Conservation (phyloP, 2,888 invertebrate species). For the Myathropa florea region DNA sequence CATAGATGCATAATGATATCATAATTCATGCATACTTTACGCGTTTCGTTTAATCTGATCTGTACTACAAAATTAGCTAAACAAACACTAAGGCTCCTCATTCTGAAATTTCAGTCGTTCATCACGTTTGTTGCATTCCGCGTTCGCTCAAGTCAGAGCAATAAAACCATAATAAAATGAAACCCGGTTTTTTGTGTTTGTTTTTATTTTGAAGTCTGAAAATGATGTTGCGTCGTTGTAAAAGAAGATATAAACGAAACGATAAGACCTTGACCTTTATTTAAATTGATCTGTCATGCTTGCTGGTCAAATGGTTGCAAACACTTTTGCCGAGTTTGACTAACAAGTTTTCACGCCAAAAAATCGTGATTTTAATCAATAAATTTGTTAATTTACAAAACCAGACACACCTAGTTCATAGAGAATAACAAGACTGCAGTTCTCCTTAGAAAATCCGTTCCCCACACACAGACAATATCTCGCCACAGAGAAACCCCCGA, state of each 20-base stretch:
- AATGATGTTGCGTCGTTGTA: neutral
- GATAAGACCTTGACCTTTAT: neutral
- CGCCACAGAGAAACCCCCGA: too few relatives aligned
- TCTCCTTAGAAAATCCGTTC: too few relatives aligned
- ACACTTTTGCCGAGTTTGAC: neutral
- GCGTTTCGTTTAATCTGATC: neutral
- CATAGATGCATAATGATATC: too few relatives aligned
- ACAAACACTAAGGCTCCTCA: neutral
- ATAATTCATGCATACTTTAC: neutral
- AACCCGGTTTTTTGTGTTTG: neutral
- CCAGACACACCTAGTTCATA: too few relatives aligned
- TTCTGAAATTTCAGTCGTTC: neutral
- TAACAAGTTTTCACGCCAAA: too few relatives aligned
- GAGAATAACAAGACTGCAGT: too few relatives aligned
- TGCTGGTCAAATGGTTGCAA: neutral
- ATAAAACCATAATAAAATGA: neutral
- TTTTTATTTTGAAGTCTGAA: neutral
- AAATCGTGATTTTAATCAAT: too few relatives aligned
- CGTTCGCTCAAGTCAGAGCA: neutral
- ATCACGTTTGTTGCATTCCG: neutral
- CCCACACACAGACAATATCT: neutral
- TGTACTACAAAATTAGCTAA: neutral
- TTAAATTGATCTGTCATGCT: neutral
- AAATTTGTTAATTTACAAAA: too few relatives aligned
- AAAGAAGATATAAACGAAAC: neutral